These are phyloP conservation scores for Eulemur coronatus DNA, from an alignment of 2,797 vertebrate species.

Conservation along the genomic window DNA sequence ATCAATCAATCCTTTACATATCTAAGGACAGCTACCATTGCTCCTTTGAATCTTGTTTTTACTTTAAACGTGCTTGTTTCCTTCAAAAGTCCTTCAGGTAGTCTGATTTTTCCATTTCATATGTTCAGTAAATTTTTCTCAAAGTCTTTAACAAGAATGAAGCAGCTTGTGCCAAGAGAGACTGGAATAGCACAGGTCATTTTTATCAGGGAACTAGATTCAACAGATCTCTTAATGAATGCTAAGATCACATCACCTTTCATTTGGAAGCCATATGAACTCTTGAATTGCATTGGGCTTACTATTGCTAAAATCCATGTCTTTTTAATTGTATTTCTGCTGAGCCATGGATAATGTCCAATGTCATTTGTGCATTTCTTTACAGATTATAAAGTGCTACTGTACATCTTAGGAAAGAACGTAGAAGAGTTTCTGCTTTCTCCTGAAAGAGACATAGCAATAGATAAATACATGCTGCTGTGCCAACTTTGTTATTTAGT, in stretches of 20 bases:
- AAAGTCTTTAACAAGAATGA: not conserved
- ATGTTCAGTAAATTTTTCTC: not conserved
- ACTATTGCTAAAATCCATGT: not conserved
- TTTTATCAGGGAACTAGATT: not conserved
- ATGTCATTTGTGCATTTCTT: not conserved
- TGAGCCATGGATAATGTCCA: not conserved
- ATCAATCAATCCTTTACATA: not conserved
- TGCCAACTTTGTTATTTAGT: not conserved
- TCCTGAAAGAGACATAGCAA: not conserved
- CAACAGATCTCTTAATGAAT: not conserved
- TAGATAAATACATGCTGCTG: not conserved
- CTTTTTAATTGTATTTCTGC: not conserved
- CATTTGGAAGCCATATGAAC: not conserved
- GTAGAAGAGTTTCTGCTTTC: not conserved
- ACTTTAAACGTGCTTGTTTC: not conserved
- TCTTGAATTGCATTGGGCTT: not conserved
- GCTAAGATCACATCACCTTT: not conserved
- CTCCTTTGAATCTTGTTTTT: not conserved
- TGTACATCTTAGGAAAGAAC: not conserved
- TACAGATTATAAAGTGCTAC: not conserved
- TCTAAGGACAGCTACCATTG: not conserved
- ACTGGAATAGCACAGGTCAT: not conserved
- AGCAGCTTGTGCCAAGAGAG: not conserved
- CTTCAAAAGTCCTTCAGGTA: not conserved
- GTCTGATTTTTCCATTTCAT: not conserved